phyloP scores from a whole-genome alignment of 2,797 vertebrate species.

The Siniperca obscura region DNA sequence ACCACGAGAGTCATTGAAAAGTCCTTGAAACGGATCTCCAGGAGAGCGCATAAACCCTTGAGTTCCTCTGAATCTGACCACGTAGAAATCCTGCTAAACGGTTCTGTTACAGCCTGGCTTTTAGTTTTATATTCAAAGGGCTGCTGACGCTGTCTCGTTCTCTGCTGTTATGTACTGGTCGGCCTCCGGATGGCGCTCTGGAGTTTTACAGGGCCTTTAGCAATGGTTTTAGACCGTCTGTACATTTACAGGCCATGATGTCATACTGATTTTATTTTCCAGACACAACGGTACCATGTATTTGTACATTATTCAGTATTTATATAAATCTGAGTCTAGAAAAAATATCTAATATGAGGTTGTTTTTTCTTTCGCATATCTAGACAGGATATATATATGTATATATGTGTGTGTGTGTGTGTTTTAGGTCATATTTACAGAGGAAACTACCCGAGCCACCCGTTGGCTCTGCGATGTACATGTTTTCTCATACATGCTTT shows the following conservation, averaged over 20 bases:
- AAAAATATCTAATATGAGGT: background rate
- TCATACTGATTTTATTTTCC: background rate
- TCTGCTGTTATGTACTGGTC: constrained; percentile 7
- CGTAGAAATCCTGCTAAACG: background rate
- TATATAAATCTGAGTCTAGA: constrained; percentile 40
- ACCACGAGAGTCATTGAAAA: background rate
- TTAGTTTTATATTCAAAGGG: background rate
- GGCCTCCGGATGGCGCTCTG: constrained; percentile 28
- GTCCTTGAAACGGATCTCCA: background rate
- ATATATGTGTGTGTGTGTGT: background rate
- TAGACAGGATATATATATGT: background rate
- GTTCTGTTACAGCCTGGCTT: background rate
- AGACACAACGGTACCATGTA: constrained; percentile 4
- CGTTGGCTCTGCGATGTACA: no score
- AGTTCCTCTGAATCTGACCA: background rate
- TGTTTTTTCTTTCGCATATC: background rate
- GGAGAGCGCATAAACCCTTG: background rate
- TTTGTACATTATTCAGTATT: constrained; percentile 55
- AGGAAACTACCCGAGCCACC: no score
- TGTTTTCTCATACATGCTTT: no score
- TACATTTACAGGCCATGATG: background rate
- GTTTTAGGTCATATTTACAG: background rate
- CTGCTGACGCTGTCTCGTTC: background rate
- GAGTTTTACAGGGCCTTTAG: background rate
- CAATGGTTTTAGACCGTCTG: background rate